Base-by-base conservation (phyloP, 2,888 invertebrate species). In the Acanthosepion pharaonis region DNA sequence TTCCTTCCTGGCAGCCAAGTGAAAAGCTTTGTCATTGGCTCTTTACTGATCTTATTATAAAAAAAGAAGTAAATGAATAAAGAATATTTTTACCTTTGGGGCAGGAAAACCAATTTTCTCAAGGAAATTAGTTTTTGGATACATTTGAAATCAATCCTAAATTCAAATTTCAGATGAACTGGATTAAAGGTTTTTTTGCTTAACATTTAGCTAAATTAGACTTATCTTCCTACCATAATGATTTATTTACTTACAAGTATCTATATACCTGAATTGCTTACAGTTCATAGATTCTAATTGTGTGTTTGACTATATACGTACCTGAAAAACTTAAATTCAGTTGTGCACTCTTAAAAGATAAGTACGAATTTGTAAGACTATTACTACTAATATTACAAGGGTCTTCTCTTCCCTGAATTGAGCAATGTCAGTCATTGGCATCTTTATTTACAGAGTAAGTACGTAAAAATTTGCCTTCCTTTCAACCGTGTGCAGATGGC, bases 71-170 rank as follows among this genome's bases (percentile, higher is more conserved):
- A n/a, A 59, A 15, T 78, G 78, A 78, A 78, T 78, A 5, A n/a
- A 78, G 33, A 33, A 78, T n/a, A 15, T 6, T 78, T 33, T n/a
- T 33, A 78, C 78, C 78, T 78, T 78, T 78, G 78, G n/a, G n/a
- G n/a, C 78, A 78, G n/a, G 78, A n/a, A 78, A 78, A 78, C 78
- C 78, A 78, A 78, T 78, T 78, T 78, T 78, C n/a, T 78, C 78
- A 78, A 33, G 78, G n/a, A 78, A 78, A n/a, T 78, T n/a, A 78
- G 78, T 78, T 33, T 78, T 78, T 78, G n/a, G 15, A 78, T 78
- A 78, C 78, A 33, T 78, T 78, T 78, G 78, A 78, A 78, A 78
- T 78, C 78, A 78, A 78, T 78, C n/a, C n/a, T n/a, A 78, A 78
- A 78, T 78, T n/a, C 78, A 78, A 78, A n/a, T 78, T n/a, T 33